Percentiles rank a stretch among this genome's conserved stretches.
Evolutionary conservation across 2,113 vertebrate genomes (phyloP).

Genomic region (Caretta caretta): DNA sequence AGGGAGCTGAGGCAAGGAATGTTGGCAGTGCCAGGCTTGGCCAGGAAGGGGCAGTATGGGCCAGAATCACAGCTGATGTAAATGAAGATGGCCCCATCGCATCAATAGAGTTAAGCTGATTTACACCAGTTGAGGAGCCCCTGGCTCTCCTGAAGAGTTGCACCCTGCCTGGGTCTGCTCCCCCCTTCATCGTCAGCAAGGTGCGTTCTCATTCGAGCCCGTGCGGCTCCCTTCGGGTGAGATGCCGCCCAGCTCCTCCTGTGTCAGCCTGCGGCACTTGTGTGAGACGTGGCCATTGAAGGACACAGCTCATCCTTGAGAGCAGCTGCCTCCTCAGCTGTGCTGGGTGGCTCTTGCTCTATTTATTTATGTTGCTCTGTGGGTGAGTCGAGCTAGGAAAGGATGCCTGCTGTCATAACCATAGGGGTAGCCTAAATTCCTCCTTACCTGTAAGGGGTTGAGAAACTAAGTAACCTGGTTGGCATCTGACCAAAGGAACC

Average conservation of each 20-base stretch:
- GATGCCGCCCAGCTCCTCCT: neutral
- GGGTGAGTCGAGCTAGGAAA: neutral
- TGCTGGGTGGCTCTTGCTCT: neutral
- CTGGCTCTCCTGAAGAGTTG: neutral
- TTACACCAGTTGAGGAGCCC: neutral
- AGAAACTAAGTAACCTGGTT: no score
- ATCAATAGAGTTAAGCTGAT: neutral
- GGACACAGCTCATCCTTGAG: neutral
- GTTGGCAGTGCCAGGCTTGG: neutral
- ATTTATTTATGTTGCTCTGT: neutral
- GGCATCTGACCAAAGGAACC: no score
- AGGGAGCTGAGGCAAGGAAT: neutral
- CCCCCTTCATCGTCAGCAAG: no score
- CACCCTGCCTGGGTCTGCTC: neutral
- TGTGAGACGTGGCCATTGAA: neutral
- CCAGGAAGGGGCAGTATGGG: neutral
- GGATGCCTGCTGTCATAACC: neutral
- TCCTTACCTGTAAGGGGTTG: no score
- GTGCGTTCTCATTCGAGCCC: neutral
- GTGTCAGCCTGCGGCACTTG: neutral
- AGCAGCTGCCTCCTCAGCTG: neutral
- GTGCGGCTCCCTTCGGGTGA: neutral
- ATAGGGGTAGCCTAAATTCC: no score
- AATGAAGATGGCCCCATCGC: neutral
- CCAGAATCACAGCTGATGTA: neutral